Conservation (phyloP, 64 coral and sea anemone species). For the Stylophora pistillata region DNA sequence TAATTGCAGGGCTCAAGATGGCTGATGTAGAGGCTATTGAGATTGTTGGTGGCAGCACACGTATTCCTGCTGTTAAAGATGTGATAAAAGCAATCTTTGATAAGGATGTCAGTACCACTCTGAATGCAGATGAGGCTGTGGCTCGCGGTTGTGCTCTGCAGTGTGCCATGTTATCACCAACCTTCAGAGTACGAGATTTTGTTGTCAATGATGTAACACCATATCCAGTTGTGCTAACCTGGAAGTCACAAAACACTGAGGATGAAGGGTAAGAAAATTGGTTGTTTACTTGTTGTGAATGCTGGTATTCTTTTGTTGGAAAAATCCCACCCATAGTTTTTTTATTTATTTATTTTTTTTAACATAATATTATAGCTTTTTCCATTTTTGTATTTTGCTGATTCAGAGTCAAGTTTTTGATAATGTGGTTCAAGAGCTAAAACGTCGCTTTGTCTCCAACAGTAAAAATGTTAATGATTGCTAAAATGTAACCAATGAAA, state of each 20-base stretch:
- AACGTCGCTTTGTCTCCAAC: too few relatives aligned
- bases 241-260: constrained; percentile 80
- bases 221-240: constrained; percentile 88
- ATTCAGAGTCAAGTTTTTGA: too few relatives aligned
- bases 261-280: constrained; percentile 75
- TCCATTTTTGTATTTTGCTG: too few relatives aligned
- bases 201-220: constrained; percentile 79
- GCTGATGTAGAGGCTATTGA: constrained; percentile 91
- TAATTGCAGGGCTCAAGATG: constrained; percentile 68
- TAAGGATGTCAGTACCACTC: constrained; percentile 90
- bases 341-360: too few relatives aligned
- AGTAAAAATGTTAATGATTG: too few relatives aligned
- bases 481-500: too few relatives aligned
- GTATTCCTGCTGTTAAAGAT: constrained; percentile 86
- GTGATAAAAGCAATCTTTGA: constrained; percentile 73
- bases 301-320: neutral
- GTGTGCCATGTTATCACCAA: constrained; percentile 94
- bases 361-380: too few relatives aligned
- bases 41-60: constrained; percentile 93
- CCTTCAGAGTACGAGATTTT: constrained; percentile 96
- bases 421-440: too few relatives aligned
- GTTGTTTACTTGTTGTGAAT: neutral
- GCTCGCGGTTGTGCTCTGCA: constrained; percentile 96
- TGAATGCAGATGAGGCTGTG: constrained; percentile 97
- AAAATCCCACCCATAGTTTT: neutral